Conservation (phyloP, 2,113 vertebrate genomes). For the Pelobates fuscus region DNA sequence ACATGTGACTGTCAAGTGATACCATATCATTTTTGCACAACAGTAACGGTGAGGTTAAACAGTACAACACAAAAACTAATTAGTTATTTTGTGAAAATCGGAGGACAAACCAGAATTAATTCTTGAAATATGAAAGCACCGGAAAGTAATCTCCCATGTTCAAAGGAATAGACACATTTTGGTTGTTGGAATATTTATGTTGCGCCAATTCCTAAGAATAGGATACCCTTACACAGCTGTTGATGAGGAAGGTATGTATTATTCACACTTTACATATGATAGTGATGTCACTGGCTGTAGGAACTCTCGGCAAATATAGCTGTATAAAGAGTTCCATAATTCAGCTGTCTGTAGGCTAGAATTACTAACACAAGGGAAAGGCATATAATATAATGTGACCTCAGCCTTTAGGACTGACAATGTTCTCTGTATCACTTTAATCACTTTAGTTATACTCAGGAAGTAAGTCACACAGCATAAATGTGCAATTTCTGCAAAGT, state of each 20-base stretch:
- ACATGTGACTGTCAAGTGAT: too few species aligned
- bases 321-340: background rate
- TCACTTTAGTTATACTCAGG: too few species aligned
- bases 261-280: constrained; percentile 19
- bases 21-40: too few species aligned
- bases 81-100: too few species aligned
- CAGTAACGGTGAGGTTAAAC: too few species aligned
- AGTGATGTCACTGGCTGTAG: background rate
- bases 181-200: background rate
- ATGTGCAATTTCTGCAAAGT: too few species aligned
- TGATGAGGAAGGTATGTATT: background rate
- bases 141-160: too few species aligned
- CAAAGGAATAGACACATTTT: too few species aligned
- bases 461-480: too few species aligned
- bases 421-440: background rate
- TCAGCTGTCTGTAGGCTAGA: constrained; percentile 23
- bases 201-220: constrained; percentile 11
- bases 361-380: constrained; percentile 13
- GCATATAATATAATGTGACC: constrained; percentile 2
- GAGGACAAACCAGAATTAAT: too few species aligned
- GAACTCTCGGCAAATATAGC: background rate
- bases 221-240: constrained; percentile 34
- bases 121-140: too few species aligned
- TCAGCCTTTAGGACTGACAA: constrained; percentile 8
- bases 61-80: too few species aligned